Evolutionary conservation across 2,113 vertebrate species (phyloP), one percentile per base, ranked within the genome.

Genomic region (Taxidea taxus): DNA sequence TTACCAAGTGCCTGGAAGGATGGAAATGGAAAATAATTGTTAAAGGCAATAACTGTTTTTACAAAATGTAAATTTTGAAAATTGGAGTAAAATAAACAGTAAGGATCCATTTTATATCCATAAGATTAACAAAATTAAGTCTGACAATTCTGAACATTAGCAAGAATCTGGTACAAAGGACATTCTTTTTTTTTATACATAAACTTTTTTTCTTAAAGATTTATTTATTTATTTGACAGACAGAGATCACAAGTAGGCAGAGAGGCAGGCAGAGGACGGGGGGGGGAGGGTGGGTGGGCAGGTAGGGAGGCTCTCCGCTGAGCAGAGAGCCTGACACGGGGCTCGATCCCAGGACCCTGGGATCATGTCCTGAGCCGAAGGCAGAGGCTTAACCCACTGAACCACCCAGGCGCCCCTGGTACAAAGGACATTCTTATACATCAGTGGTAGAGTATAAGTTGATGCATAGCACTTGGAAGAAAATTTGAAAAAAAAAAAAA

Each of bases 111-210:
- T 51, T 93, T 10, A 81, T 6, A 87, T 78, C 6, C 1, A 39
- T 44, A 13, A 94, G 0, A 81, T 72, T 44, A 66, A 80, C 29
- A 81, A 47, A 27, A 91, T 44, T 21, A 78, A 87, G 6, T 56
- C 6, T 92, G 44, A 92, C 6, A 80, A 49, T 90, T 94, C 27
- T 58, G 31, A 64, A 85, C 10, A 92, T 72, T 70, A 84, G 23
- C 31, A 82, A 74, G 1, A 2, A 37, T 31, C 4, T 54, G 0
- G 0, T 23, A 21, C 27, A 70, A 77, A 80, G 1, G 2, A 1
- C 6, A 70, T 72, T 49, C 0, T 58, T 21, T n/a, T n/a, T n/a
- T n/a, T n/a, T n/a, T n/a, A n/a, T n/a, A n/a, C n/a, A n/a, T n/a
- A n/a, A n/a, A n/a, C n/a, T n/a, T n/a, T n/a, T n/a, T n/a, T n/a